Evolutionary conservation across 2,888 invertebrate genomes (phyloP), one percentile per base, ranked within the genome.

Genomic region (Quadriops clusia): DNA sequence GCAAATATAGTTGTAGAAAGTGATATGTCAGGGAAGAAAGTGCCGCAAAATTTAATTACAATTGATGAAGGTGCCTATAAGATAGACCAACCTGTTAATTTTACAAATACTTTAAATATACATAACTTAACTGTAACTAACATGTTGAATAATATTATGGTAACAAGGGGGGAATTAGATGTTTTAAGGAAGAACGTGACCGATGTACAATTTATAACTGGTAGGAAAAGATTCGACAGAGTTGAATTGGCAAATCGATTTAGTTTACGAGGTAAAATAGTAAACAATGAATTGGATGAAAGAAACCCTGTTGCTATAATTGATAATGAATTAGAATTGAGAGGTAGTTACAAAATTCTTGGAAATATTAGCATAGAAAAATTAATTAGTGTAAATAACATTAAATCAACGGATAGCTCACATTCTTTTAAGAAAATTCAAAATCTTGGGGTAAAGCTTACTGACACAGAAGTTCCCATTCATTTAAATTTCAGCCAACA

Each of bases 301-400:
- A 58, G 66, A 39, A 60, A 61, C 36, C 68, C 70, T 3, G 47
- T 65, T 3, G 37, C 27, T 3, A 59, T 56, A 23, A 56, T 69
- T 9, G 48, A 60, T 17, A 53, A 64, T 5, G 45, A 61, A 8
- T 34, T 71, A 3, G 46, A 48, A 3, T 36, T 72, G 3, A 38
- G 48, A 3, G 66, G 64, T 2, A 60, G 61, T 50, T 47, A 53
- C 21, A 40, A 32, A 1, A 61, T 74, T 11, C 53, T 51, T 5
- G 67, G 67, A 2, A 57, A 66, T 36, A 64, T 66, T 1, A 56
- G 50, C 2, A 56, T 74, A 7, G 58, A 60, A 12, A 44, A 61
- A n/a, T 17, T 50, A 5, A 25, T 72, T 6, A 45, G 41, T 23
- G 50, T 54, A 7, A 26, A 35, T 1, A 58, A 67, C 43, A 38